These are phyloP conservation scores for Diarsia mendica DNA, from an alignment of 2,888 invertebrate species.

Conservation along the genomic window DNA sequence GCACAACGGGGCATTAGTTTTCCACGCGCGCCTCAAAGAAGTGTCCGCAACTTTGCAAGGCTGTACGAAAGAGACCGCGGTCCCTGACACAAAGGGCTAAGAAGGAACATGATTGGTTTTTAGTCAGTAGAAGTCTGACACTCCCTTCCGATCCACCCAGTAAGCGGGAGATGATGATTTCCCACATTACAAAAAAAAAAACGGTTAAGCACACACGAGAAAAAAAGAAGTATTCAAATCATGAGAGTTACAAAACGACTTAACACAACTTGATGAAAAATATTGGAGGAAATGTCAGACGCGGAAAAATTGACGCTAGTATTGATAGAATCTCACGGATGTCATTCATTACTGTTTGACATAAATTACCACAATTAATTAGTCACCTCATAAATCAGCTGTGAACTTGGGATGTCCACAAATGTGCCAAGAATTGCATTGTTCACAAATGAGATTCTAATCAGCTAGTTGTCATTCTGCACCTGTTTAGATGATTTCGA, in stretches of 20 bases:
- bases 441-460: conserved; percentile 45
- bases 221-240: background rate
- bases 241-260: background rate
- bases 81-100: too few relatives aligned
- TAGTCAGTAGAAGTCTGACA: too few relatives aligned
- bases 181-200: too few relatives aligned
- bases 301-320: background rate
- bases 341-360: conserved; percentile 1
- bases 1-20: too few relatives aligned
- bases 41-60: too few relatives aligned
- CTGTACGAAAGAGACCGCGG: too few relatives aligned
- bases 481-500: conserved; percentile 31
- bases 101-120: too few relatives aligned
- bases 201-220: too few relatives aligned
- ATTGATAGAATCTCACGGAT: background rate
- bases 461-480: conserved; percentile 39
- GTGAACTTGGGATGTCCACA: conserved; percentile 45
- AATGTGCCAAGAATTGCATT: conserved; percentile 32
- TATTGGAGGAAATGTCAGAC: background rate
- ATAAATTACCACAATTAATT: conserved; percentile 17
- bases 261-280: background rate
- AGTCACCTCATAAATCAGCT: conserved; percentile 20
- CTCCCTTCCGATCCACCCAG: too few relatives aligned
- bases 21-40: too few relatives aligned
- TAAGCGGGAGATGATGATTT: too few relatives aligned